phyloP scores from a whole-genome alignment of 2,888 invertebrate species.

The Coelinius sp. region DNA sequence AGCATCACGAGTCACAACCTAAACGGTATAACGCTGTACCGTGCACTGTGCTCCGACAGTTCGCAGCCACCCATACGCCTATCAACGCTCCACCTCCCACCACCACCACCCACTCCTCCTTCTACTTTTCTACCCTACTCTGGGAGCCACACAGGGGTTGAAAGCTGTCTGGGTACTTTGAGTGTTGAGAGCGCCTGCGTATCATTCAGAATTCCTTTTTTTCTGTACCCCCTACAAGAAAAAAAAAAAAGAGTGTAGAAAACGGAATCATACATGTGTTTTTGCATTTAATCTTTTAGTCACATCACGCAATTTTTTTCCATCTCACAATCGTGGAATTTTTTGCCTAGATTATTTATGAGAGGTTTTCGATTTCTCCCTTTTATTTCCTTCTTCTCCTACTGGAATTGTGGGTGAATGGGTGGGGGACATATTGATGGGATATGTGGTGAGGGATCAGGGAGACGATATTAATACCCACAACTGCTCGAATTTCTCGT shows the following conservation, averaged over 20 bases:
- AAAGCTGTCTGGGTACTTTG: constrained; percentile 22
- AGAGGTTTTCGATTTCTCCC: not conserved
- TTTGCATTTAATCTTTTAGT: constrained; percentile 25
- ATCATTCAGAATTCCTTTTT: constrained; percentile 30
- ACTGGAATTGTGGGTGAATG: too few species aligned
- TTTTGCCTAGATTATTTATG: constrained; percentile 1
- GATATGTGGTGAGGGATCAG: not conserved
- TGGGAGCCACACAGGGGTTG: constrained; percentile 9
- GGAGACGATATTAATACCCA: constrained; percentile 14
- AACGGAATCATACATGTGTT: constrained; percentile 26
- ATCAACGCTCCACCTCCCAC: constrained; percentile 9
- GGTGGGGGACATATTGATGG: constrained; percentile 7
- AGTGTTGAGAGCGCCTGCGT: not conserved
- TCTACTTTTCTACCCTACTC: not conserved
- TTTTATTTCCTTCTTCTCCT: not conserved
- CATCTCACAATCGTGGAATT: not conserved
- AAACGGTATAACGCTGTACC: constrained; percentile 14
- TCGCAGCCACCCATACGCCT: constrained; percentile 17
- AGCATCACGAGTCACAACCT: constrained; percentile 2
- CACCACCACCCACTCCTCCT: not conserved
- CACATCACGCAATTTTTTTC: constrained; percentile 18
- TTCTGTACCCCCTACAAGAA: not conserved
- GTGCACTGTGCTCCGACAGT: constrained; percentile 37
- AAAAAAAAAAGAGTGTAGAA: constrained; percentile 20
- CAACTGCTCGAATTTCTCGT: constrained; percentile 26